Base-by-base conservation (phyloP, 2,113 vertebrate genomes). In the Sylvilagus bachmani region DNA sequence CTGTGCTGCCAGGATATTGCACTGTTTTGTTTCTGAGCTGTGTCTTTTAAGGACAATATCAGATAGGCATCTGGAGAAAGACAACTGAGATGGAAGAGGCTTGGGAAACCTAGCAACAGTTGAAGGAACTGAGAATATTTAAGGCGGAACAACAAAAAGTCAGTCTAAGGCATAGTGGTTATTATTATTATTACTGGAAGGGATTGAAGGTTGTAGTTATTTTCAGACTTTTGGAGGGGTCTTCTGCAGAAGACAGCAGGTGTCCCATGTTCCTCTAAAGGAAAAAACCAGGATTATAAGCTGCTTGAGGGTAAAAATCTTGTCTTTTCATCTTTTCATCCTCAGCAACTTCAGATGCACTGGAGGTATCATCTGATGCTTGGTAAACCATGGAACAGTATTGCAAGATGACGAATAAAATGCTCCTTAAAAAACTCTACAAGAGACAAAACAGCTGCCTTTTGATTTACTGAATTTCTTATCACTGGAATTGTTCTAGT, bases 381-480 rank as follows among this genome's bases (percentile, higher is more conserved):
- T 83, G 61, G 1, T 44, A 58, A 67, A 49, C n/a, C 44, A 67
- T 31, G 27, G 31, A 89, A 73, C 2, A 64, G 29, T 21, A 16
- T 77, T 73, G 71, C 9, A 79, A 73, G n/a, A 86, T 69, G 36
- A 70, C 19, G 73, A 14, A 66, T n/a, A 71, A n/a, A 29, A 93
- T 44, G 51, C 6, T 29, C 31, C 36, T 22, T 27, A 78, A 88
- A 90, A 62, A 91, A 85, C 69, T 44, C 36, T 33, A 14, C 3
- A 82, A 91, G 55, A 78, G 29, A 6, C 33, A 25, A 84, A 91
- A 27, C 55, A 83, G 33, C 61, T 89, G 25, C 25, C 9, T 94
- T 97, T 86, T 67, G 55, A 79, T n/a, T 24, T 55, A 87, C 29
- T 80, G 38, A 67, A 19, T 74, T 83, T 90, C 61, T 74, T 69